Base-by-base conservation (phyloP, 2,113 vertebrate species). In the Lampris megalopsis region DNA sequence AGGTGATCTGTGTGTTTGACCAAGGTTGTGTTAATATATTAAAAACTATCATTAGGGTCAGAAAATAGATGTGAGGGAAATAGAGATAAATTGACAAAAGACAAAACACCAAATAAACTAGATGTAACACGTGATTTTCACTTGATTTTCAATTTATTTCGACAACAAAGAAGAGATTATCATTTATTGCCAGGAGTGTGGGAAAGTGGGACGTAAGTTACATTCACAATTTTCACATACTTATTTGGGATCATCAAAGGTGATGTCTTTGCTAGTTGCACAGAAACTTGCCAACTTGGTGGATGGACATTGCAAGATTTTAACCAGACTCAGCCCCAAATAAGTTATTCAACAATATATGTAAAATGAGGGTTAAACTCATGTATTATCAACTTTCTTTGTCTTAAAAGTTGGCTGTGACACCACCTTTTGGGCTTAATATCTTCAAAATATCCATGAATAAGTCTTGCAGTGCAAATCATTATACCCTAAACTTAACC, bases 141-240 rank as follows among this genome's bases (percentile, higher is more conserved):
- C 67, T 8, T 56, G 0, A 50, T 57, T 65, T 79, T 81, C 11
- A 64, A 1, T 86, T 86, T 68, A 69, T 80, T 79, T 72, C 37
- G 36, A 37, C 24, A 35, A 53, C 66, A 50, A 75, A 56, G 47
- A 72, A 57, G 50, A 74, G 64, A 73, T 85, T 36, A 77, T 85
- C 72, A 85, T 67, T 63, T 42, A 61, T 79, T 83, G 54, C 24
- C 13, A 13, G 53, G 58, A 1, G 40, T 50, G 35, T 49, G 49
- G 6, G 37, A 61, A 77, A 66, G 3, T 53, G 4, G 36, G 45
- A 43, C 69, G 1, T 36, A 78, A 45, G 53, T 73, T 68, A 71
- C 62, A 71, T 83, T 85, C 49, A 65, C 6, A 61, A 59, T 60
- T 75, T 76, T 75, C 13, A 56, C 9, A 66, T 66, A 36, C 79